These are phyloP conservation scores for Mystacides longicornis DNA, from an alignment of 2,888 invertebrate genomes.

Conservation along the genomic window DNA sequence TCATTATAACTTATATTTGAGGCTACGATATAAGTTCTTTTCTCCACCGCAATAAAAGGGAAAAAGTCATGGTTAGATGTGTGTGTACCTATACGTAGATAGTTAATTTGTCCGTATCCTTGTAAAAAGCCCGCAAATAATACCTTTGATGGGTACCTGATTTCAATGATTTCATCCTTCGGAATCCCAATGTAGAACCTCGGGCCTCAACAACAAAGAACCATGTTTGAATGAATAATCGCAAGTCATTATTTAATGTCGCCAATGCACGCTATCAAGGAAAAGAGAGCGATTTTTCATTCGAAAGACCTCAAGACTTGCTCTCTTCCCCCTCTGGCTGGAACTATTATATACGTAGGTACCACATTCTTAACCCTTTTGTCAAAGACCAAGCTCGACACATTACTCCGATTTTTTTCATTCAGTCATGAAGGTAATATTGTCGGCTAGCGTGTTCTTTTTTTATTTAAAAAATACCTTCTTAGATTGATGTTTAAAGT, in stretches of 20 bases:
- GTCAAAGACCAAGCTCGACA: not conserved
- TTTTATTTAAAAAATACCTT: too few species aligned
- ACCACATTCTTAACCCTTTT: not conserved
- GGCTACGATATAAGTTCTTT: too few species aligned
- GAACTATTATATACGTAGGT: too few species aligned
- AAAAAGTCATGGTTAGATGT: not conserved
- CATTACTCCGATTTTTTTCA: constrained; percentile 11
- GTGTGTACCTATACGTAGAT: not conserved
- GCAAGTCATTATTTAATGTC: constrained; percentile 26
- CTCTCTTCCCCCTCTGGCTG: not conserved
- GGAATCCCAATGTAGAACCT: too few species aligned
- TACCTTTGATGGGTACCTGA: too few species aligned
- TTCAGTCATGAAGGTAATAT: not conserved
- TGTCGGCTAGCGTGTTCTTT: too few species aligned
- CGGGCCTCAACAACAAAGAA: constrained; percentile 8
- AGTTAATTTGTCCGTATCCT: not conserved
- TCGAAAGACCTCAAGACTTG: constrained; percentile 15
- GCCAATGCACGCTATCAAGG: constrained; percentile 24
- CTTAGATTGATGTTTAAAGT: too few species aligned
- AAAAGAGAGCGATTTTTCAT: constrained; percentile 26
- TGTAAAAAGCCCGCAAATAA: too few species aligned
- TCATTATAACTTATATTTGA: too few species aligned
- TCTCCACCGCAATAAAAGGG: not conserved
- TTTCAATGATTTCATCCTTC: too few species aligned
- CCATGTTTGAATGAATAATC: constrained; percentile 26